Percentiles rank a stretch among this genome's conserved stretches.
phyloP scores from a whole-genome alignment of 2,797 vertebrate genomes.

The Rhincodon typus region DNA sequence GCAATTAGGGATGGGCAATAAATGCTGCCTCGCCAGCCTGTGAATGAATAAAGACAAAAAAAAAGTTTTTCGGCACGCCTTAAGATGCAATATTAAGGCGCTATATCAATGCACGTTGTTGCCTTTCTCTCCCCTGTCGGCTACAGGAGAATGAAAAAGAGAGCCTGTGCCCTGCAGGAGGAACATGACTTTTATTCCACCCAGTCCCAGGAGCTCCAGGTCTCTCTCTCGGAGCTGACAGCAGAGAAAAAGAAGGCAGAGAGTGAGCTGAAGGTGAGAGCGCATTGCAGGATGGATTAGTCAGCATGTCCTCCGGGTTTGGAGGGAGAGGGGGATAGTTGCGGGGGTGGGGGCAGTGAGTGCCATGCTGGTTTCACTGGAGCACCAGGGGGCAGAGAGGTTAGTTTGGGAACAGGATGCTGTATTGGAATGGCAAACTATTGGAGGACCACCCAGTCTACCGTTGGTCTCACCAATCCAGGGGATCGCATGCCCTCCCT shows the following conservation, averaged over 20 bases:
- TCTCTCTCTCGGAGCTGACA: constrained; percentile 80
- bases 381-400: too few species aligned
- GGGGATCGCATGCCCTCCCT: too few species aligned
- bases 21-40: too few species aligned
- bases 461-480: too few species aligned
- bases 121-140: constrained; percentile 50
- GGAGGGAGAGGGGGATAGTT: too few species aligned
- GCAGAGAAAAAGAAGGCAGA: constrained; percentile 86
- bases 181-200: constrained; percentile 84
- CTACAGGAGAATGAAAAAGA: constrained; percentile 78
- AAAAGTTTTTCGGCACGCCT: not conserved
- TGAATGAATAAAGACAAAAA: too few species aligned
- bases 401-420: too few species aligned
- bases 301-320: not conserved
- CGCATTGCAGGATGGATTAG: not conserved
- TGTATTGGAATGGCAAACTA: too few species aligned
- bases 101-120: not conserved
- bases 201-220: constrained; percentile 79
- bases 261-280: constrained; percentile 80
- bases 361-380: not conserved
- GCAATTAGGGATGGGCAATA: too few species aligned
- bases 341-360: not conserved
- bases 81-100: not conserved
- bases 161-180: constrained; percentile 72
- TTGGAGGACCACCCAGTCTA: too few species aligned